These are phyloP conservation scores for Pristionchus japonicus DNA, from an alignment of 2,888 invertebrate genomes.

Conservation along the genomic window DNA sequence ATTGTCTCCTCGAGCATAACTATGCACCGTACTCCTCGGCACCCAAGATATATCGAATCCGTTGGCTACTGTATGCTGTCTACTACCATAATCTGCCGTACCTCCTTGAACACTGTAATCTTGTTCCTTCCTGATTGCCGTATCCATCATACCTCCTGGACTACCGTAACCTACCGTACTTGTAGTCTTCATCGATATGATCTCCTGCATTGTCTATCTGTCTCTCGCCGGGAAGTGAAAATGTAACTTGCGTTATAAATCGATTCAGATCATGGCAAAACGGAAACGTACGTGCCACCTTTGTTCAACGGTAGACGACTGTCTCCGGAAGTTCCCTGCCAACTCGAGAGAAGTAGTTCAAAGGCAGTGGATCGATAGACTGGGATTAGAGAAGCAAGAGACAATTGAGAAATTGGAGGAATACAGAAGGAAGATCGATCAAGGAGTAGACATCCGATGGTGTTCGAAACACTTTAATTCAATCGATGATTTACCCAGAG, in stretches of 20 bases:
- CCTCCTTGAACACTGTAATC: neutral
- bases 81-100: neutral
- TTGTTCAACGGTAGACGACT: neutral
- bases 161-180: too few relatives aligned
- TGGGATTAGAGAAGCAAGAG: neutral
- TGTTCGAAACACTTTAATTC: neutral
- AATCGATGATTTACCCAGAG: neutral
- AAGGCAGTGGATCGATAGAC: neutral
- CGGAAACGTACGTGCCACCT: neutral
- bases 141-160: too few relatives aligned
- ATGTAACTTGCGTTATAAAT: too few relatives aligned
- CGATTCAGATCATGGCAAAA: neutral
- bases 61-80: neutral
- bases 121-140: too few relatives aligned
- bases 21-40: neutral
- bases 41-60: neutral
- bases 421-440: neutral
- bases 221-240: too few relatives aligned
- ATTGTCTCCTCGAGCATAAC: neutral
- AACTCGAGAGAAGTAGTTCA: neutral
- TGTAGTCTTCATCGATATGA: too few relatives aligned
- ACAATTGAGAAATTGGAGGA: neutral
- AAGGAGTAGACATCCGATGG: neutral
- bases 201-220: too few relatives aligned
- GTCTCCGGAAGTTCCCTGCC: neutral